Evolutionary conservation across 53 echinoderm and acorn worm genomes (phyloP), one percentile per base, ranked within the genome.

Genomic region (Echinarachnius parma): DNA sequence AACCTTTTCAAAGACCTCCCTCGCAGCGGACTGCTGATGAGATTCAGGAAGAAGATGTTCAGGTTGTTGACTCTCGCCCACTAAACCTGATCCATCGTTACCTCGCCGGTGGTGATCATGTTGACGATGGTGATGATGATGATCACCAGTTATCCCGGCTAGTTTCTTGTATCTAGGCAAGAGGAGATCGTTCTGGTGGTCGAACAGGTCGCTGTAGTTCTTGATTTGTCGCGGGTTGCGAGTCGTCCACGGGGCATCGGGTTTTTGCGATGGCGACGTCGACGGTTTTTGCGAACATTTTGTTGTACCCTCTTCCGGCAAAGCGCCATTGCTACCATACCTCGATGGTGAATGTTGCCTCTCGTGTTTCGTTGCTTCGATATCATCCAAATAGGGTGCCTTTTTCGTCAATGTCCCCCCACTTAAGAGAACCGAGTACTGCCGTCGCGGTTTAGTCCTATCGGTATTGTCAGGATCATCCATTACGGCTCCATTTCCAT

Each of bases 1-100:
- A n/a, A 72, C 57, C n/a, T 72, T 72, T 27, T 72, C 74, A 28
- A 72, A 72, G 28, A 72, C 74, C 19, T 72, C 57, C 37, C 69
- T 32, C 21, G 69, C 69, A 15, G 55, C 74, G 2, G 74, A 37
- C 56, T 57, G 30, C 35, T 42, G 68, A 1, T 24, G 49, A 7
- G 42, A n/a, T n/a, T n/a, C n/a, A n/a, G n/a, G n/a, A n/a, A n/a
- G n/a, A n/a, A n/a, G n/a, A n/a, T n/a, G n/a, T n/a, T n/a, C n/a
- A n/a, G n/a, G n/a, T n/a, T n/a, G n/a, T n/a, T n/a, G n/a, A n/a
- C n/a, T n/a, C n/a, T n/a, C 50, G 20, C 50, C 13, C 9, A 34
- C 1, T 57, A 55, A 26, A 15, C 28, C n/a, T 56, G 14, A 15
- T 11, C 28, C 34, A 8, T 5, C 33, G 42, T 37, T 20, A 5